phyloP scores from a whole-genome alignment of 2,888 invertebrate genomes.

The Caenorhabditis doughertyi region DNA sequence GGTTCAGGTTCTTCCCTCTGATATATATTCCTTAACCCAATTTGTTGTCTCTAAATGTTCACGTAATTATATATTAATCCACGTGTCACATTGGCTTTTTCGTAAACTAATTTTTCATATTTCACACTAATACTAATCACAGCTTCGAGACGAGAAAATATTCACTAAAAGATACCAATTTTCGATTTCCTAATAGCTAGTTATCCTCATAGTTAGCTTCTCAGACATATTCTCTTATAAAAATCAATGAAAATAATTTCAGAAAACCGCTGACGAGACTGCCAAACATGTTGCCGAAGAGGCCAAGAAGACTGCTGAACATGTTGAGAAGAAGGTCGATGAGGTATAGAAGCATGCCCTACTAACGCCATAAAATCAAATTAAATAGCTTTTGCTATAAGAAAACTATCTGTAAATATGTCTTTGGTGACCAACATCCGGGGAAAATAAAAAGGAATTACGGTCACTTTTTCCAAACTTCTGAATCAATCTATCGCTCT shows the following conservation, averaged over 20 bases:
- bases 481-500: slow-evolving; percentile 2
- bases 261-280: slow-evolving; percentile 37
- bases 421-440: neutral
- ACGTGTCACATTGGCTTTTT: neutral
- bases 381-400: neutral
- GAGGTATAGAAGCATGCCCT: slow-evolving; percentile 42
- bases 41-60: neutral
- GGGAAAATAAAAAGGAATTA: slow-evolving; percentile 14
- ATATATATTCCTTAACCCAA: neutral
- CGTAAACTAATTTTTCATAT: neutral
- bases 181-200: neutral
- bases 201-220: neutral
- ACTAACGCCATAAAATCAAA: no score
- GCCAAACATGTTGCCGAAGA: slow-evolving; percentile 33
- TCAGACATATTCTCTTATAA: neutral
- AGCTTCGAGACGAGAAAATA: no score
- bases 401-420: neutral
- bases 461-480: slow-evolving; percentile 1
- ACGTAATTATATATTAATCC: neutral
- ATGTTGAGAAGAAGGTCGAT: slow-evolving; percentile 53
- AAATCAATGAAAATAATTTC: slow-evolving; percentile 4
- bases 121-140: neutral
- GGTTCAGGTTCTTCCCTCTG: slow-evolving; percentile 14
- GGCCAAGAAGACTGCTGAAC: slow-evolving; percentile 26
- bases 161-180: neutral